These are phyloP conservation scores for Drosophila takahashii DNA, from an alignment of 1,140 invertebrate genomes.

Conservation along the genomic window DNA sequence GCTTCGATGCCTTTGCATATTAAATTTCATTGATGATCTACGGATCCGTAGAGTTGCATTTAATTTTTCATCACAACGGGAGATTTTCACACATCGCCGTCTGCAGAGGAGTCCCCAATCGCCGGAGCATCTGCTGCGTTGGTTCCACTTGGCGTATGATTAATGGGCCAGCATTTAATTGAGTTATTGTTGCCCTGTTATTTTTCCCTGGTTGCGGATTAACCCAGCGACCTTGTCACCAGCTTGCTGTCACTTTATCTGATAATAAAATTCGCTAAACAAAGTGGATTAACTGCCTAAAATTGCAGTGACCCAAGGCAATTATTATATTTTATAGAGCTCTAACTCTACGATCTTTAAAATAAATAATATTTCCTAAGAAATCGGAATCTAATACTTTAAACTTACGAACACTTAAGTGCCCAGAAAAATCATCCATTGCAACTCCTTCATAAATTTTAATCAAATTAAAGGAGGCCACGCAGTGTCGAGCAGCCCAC, in stretches of 20 bases:
- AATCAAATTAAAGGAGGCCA: constrained; percentile 77
- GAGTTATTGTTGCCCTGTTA: constrained; percentile 67
- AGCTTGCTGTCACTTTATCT: constrained; percentile 27
- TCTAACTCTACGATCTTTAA: too few species aligned
- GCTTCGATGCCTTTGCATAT: constrained; percentile 60
- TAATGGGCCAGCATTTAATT: constrained; percentile 75
- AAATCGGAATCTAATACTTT: too few species aligned
- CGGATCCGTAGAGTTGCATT: constrained; percentile 76
- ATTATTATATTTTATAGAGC: too few species aligned
- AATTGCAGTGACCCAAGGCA: background rate
- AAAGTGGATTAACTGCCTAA: background rate
- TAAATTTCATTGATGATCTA: constrained; percentile 84
- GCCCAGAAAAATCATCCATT: background rate
- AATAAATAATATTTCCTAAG: too few species aligned
- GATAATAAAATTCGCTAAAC: constrained; percentile 11
- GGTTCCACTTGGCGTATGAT: constrained; percentile 70
- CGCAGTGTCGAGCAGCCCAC: constrained; percentile 43
- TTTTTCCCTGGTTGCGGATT: constrained; percentile 50
- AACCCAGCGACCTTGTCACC: constrained; percentile 78
- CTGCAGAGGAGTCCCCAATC: constrained; percentile 22
- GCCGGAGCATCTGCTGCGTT: constrained; percentile 14
- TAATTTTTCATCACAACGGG: constrained; percentile 81
- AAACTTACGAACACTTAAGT: too few species aligned
- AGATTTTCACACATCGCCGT: constrained; percentile 80
- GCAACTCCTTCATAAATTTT: constrained; percentile 72